Percentiles rank a stretch among this genome's conserved stretches.
These are phyloP conservation scores for Drosophila cognata DNA, from an alignment of 2,888 invertebrate species.

Conservation along the genomic window DNA sequence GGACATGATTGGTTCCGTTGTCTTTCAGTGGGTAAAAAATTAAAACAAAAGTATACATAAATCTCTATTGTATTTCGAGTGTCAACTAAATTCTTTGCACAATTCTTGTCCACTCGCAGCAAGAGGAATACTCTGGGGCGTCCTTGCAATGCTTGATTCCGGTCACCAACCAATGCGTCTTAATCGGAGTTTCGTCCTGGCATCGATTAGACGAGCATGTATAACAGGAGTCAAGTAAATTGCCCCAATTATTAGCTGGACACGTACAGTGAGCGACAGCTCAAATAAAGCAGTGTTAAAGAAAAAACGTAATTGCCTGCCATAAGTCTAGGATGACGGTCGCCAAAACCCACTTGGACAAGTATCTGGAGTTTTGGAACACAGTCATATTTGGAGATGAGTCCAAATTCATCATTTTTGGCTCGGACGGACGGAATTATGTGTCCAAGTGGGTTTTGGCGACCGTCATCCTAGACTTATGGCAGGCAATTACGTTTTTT, in stretches of 20 bases:
- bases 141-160: constrained; percentile 92
- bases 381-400: too few species aligned
- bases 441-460: too few species aligned
- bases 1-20: background rate
- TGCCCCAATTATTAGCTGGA: constrained; percentile 56
- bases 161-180: constrained; percentile 90
- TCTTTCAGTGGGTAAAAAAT: constrained; percentile 1
- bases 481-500: too few species aligned
- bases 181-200: constrained; percentile 93
- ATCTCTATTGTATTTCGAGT: background rate
- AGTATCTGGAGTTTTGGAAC: too few species aligned
- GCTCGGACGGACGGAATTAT: too few species aligned
- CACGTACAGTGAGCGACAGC: constrained; percentile 51
- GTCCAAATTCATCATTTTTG: too few species aligned
- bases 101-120: constrained; percentile 85
- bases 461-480: too few species aligned
- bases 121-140: constrained; percentile 95
- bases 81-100: background rate
- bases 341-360: too few species aligned
- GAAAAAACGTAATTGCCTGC: too few species aligned
- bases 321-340: too few species aligned
- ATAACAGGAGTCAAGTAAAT: constrained; percentile 87
- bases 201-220: constrained; percentile 91
- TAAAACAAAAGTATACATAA: background rate
- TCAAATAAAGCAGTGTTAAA: too few species aligned